These are phyloP conservation scores for Galaxias olidus DNA, from an alignment of 2,797 vertebrate genomes.

Conservation along the genomic window DNA sequence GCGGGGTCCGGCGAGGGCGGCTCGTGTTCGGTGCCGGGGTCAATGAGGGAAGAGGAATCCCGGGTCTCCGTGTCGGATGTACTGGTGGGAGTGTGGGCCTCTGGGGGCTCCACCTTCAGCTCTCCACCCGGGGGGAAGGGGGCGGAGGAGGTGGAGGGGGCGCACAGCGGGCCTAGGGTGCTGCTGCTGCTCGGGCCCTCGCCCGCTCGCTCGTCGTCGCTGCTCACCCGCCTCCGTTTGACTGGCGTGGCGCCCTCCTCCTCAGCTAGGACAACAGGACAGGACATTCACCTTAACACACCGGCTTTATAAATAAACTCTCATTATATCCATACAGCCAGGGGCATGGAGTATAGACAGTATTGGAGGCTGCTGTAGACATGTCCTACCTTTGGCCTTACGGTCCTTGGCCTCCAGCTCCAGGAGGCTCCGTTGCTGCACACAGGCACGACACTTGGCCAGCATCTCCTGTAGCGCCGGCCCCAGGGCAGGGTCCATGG, in stretches of 20 bases:
- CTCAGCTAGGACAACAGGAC: constrained; percentile 66
- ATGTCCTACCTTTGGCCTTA: constrained; percentile 86
- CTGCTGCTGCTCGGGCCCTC: constrained; percentile 64
- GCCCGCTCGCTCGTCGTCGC: constrained; percentile 80
- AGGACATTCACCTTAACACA: too few relatives aligned
- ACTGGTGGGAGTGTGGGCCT: constrained; percentile 89
- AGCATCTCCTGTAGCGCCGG: constrained; percentile 94
- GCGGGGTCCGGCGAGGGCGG: constrained; percentile 86
- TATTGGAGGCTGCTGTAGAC: too few relatives aligned
- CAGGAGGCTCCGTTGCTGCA: constrained; percentile 88
- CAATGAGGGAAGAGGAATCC: constrained; percentile 96
- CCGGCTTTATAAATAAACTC: too few relatives aligned
- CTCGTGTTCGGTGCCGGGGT: constrained; percentile 96
- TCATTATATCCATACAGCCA: too few relatives aligned
- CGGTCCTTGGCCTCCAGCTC: constrained; percentile 93
- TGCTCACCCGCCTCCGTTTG: constrained; percentile 90
- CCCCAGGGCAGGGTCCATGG: constrained; percentile 86
- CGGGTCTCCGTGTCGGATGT: constrained; percentile 95
- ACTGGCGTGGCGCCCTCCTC: constrained; percentile 94
- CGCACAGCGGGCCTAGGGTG: constrained; percentile 31
- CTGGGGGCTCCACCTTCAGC: constrained; percentile 82
- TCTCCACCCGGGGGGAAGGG: constrained; percentile 66
- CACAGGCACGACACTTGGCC: constrained; percentile 85
- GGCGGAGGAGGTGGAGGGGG: constrained; percentile 53
- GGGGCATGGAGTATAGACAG: too few relatives aligned